Base-by-base conservation (phyloP, 2,113 vertebrate genomes). In the Ammospiza caudacuta region DNA sequence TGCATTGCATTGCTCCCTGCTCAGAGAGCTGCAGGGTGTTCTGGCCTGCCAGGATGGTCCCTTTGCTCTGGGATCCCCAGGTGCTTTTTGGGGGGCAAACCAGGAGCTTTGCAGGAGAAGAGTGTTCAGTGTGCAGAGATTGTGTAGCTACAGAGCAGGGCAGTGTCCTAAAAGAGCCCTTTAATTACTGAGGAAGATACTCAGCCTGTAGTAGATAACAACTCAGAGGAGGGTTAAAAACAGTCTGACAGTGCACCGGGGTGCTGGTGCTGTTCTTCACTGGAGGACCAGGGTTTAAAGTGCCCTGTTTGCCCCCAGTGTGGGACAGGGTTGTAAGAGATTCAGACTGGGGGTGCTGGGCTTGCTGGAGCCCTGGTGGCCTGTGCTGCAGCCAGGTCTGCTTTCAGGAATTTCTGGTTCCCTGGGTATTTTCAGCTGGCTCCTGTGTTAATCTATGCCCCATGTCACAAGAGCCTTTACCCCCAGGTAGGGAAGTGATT, bases 211-310 rank as follows among this genome's bases (percentile, higher is more conserved):
- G 44, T 2, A 46, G 37, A 1, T 5, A 4, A 17, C 11, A 22
- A 4, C 15, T 64, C 27, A 11, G 44, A 68, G 74, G 2, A 58
- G 37, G 66, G 15, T 44, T n/a, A 35, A 35, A 75, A 47, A 3
- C 5, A 5, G 51, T 15, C 10, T 37, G 1, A 37, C 7, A 7
- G 35, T 29, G 35, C 29, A 14, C 58, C 0, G 1, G 2, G 20
- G 15, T 3, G 0, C 33, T 15, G 37, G 31, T 46, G 51, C 55
- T 47, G 12, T 12, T 64, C 72, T 61, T 49, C 55, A 1, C 51
- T 47, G 18, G 5, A 23, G 20, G 66, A 86, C 29, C 2, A 8
- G 35, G 9, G 11, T 51, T 83, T 44, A 24, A 57, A 43, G 31
- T 24, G 27, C 8, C 5, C 29, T 15, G 1, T 37, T 29, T 33